phyloP scores from a whole-genome alignment of 1,140 invertebrate species.

The Leptinotarsa undecemlineata region DNA sequence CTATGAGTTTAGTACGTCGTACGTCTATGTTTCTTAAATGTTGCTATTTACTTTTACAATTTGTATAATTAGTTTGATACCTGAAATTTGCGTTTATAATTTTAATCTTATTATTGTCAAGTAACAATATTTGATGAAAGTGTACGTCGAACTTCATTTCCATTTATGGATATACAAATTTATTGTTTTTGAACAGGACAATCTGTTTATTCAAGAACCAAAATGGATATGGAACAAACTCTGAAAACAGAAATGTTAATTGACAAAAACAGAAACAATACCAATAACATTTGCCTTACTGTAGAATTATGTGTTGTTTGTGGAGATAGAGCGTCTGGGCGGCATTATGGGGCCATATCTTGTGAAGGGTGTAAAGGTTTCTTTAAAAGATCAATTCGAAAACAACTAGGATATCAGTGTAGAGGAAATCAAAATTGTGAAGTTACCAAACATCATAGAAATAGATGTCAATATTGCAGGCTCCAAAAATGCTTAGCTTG shows the following conservation, averaged over 20 bases:
- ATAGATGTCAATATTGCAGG: conserved; percentile 96
- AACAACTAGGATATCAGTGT: conserved; percentile 95
- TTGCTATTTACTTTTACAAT: too few relatives aligned
- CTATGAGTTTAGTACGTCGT: too few relatives aligned
- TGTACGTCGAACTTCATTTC: too few relatives aligned
- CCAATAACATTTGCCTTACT: conserved; percentile 49
- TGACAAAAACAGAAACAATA: conserved; percentile 47
- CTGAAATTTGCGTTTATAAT: too few relatives aligned
- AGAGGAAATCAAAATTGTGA: conserved; percentile 93
- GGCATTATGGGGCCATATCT: conserved; percentile 93
- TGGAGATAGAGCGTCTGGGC: conserved; percentile 89
- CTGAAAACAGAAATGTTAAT: conserved; percentile 43
- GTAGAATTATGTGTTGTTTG: conserved; percentile 92
- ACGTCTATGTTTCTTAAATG: too few relatives aligned
- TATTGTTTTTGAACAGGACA: too few relatives aligned
- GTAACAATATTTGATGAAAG: too few relatives aligned
- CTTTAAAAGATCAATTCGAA: conserved; percentile 90
- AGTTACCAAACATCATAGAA: conserved; percentile 95
- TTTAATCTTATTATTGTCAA: too few relatives aligned
- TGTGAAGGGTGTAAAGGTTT: conserved; percentile 94
- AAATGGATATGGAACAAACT: conserved; percentile 39
- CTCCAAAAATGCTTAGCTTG: conserved; percentile 95
- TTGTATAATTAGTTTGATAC: too few relatives aligned
- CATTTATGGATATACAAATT: too few relatives aligned
- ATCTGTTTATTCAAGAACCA: too few relatives aligned